phyloP scores from a whole-genome alignment of 2,797 vertebrate genomes.

The Taenioides sp. region DNA sequence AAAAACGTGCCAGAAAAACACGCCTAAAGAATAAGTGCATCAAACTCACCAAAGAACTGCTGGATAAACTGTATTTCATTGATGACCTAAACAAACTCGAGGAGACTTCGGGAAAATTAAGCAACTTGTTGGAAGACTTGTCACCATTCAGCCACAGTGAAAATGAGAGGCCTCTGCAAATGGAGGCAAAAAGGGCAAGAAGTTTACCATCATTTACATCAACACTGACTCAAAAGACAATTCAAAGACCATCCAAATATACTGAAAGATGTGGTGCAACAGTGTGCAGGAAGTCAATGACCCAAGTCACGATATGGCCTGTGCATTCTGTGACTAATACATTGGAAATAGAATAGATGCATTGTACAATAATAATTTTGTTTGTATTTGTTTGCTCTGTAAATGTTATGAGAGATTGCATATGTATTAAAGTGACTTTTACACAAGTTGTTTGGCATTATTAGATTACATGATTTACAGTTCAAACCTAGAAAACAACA shows the following conservation, averaged over 20 bases:
- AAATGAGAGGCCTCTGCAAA: constrained; percentile 8
- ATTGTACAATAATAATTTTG: neutral
- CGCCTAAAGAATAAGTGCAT: constrained; percentile 6
- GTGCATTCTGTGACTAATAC: constrained; percentile 4
- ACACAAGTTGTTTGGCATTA: neutral
- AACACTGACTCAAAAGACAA: neutral
- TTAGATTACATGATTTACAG: neutral
- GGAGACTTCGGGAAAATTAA: constrained; percentile 9
- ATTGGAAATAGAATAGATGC: neutral
- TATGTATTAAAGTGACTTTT: neutral
- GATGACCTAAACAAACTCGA: constrained; percentile 12
- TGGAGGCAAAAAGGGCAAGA: constrained; percentile 3
- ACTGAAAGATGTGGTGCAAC: constrained; percentile 1
- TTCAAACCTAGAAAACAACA: neutral
- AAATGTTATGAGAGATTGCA: constrained; percentile 1
- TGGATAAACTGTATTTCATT: constrained; percentile 13
- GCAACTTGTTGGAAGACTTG: constrained; percentile 3
- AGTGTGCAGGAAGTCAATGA: constrained; percentile 1
- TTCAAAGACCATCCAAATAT: constrained; percentile 9
- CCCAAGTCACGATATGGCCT: neutral
- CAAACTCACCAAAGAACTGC: constrained; percentile 11
- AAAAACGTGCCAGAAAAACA: constrained; percentile 6
- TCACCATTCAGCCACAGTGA: constrained; percentile 9
- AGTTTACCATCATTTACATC: neutral
- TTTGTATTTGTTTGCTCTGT: neutral